Conservation (phyloP, 2,888 invertebrate species). For the Dicyrtomina minuta region DNA sequence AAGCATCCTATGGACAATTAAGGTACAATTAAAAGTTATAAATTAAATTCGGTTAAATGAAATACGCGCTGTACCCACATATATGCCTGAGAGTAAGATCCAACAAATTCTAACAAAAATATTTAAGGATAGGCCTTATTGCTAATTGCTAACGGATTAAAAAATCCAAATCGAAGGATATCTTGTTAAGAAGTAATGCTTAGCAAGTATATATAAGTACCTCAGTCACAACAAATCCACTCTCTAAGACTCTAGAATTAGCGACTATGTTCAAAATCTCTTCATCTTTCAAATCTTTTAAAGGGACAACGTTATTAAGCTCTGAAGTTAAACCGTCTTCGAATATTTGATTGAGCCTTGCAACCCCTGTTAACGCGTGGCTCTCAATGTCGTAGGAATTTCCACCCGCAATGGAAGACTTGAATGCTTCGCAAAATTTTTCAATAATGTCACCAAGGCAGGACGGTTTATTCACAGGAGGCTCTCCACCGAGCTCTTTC, state of each 20-base stretch:
- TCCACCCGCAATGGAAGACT: too few relatives aligned
- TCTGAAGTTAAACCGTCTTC: not conserved
- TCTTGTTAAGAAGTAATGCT: too few relatives aligned
- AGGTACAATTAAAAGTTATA: not conserved
- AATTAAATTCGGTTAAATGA: too few relatives aligned
- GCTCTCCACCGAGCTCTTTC: not conserved
- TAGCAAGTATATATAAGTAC: too few relatives aligned
- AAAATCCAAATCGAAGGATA: not conserved
- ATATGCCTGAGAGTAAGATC: too few relatives aligned
- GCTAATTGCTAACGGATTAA: too few relatives aligned
- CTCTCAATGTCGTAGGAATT: not conserved
- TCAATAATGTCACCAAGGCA: not conserved
- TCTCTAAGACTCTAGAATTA: not conserved
- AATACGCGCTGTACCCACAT: too few relatives aligned
- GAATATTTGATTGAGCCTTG: not conserved
- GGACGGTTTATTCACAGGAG: not conserved
- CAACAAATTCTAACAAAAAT: too few relatives aligned
- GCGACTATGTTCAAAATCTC: too few relatives aligned
- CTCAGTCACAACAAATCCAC: not conserved
- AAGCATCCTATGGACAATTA: not conserved
- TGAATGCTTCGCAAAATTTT: not conserved
- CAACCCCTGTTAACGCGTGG: not conserved
- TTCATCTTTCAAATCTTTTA: too few relatives aligned
- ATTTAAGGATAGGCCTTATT: too few relatives aligned
- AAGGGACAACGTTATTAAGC: too few relatives aligned